These are phyloP conservation scores for Stegodyphus dumicola DNA, from an alignment of 1,140 invertebrate species.

Conservation along the genomic window DNA sequence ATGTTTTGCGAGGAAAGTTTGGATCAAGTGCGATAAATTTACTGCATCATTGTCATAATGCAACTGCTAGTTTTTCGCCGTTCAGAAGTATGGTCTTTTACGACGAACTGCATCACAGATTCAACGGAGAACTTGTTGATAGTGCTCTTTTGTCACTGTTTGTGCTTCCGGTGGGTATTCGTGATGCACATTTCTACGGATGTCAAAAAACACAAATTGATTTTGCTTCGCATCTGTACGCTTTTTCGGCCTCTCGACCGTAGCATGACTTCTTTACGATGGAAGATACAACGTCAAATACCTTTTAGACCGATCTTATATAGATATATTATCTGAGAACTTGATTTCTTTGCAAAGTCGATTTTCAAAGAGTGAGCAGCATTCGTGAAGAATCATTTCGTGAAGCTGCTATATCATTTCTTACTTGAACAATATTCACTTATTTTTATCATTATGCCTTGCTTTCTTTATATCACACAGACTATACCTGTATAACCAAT, in stretches of 20 bases:
- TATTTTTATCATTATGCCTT: too few species aligned
- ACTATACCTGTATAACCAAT: too few species aligned
- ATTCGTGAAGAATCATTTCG: too few species aligned
- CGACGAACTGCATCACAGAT: slow-evolving; percentile 59
- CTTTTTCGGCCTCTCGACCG: not conserved
- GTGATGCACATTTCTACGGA: slow-evolving; percentile 17
- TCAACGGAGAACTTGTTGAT: slow-evolving; percentile 52
- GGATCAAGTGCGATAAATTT: slow-evolving; percentile 37
- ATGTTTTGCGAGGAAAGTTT: not conserved
- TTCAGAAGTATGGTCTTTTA: slow-evolving; percentile 58
- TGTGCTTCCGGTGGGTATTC: slow-evolving; percentile 53
- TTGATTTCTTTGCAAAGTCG: too few species aligned
- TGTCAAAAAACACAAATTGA: not conserved
- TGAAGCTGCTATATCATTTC: too few species aligned
- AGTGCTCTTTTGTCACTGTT: slow-evolving; percentile 62
- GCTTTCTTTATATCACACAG: too few species aligned
- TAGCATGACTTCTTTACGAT: too few species aligned
- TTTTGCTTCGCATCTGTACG: not conserved
- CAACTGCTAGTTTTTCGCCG: slow-evolving; percentile 63
- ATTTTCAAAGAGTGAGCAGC: too few species aligned
- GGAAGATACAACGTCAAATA: too few species aligned
- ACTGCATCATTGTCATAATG: slow-evolving; percentile 66
- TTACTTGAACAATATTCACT: too few species aligned
- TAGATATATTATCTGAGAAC: too few species aligned
- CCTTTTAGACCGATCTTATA: too few species aligned